Conservation (phyloP, 2,113 vertebrate species). For the Pomatostomus ruficeps region DNA sequence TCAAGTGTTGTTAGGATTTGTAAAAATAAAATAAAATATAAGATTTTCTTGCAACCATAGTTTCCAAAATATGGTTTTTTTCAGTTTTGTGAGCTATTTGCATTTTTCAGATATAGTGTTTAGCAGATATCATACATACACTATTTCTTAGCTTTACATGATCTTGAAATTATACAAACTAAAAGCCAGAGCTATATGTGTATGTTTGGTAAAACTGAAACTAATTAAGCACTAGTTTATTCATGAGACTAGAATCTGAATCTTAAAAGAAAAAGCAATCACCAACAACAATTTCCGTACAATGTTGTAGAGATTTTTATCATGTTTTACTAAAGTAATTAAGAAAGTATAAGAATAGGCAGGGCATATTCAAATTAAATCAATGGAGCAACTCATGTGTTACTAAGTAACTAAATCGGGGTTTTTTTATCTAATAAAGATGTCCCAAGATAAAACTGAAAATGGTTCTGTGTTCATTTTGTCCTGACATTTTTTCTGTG, state of each 20-base stretch:
- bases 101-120: neutral
- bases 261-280: neutral
- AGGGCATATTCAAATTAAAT: neutral
- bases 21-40: slow-evolving; percentile 61
- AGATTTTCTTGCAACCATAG: neutral
- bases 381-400: neutral
- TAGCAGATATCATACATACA: neutral
- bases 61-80: neutral
- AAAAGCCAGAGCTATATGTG: neutral
- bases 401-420: neutral
- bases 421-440: neutral
- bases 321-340: neutral
- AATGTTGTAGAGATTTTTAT: neutral
- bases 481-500: neutral
- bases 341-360: neutral
- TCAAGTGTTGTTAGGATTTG: slow-evolving; percentile 49
- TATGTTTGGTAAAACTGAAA: neutral
- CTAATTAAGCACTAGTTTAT: neutral
- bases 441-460: neutral
- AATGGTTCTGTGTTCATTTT: neutral
- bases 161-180: neutral
- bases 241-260: neutral
- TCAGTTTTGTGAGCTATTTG: neutral
- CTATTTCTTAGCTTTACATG: neutral
- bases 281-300: neutral